These are phyloP conservation scores for Sinocyclocheilus maitianheensis DNA, from an alignment of 2,113 vertebrate genomes.

Conservation along the genomic window DNA sequence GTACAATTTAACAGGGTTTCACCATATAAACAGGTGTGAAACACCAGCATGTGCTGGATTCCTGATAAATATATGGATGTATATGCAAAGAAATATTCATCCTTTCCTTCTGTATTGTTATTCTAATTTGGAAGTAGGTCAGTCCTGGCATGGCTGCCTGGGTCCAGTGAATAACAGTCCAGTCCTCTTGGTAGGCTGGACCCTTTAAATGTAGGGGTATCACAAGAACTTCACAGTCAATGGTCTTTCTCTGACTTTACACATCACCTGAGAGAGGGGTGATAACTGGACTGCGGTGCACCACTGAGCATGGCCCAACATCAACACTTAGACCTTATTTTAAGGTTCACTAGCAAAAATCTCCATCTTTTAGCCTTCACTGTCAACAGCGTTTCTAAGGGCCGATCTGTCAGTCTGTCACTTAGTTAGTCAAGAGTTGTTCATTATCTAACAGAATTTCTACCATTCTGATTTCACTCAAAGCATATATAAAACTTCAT, in stretches of 20 bases:
- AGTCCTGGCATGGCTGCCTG: not conserved
- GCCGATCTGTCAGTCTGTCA: not conserved
- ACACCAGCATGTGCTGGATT: not conserved
- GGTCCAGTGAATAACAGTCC: not conserved
- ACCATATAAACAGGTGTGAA: too few species aligned
- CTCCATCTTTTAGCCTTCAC: not conserved
- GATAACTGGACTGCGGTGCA: slow-evolving; percentile 39
- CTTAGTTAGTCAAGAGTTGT: not conserved
- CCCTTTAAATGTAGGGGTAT: not conserved
- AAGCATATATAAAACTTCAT: too few species aligned
- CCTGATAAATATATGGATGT: not conserved
- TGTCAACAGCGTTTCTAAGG: not conserved
- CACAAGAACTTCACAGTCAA: not conserved
- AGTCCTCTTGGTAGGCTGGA: too few species aligned
- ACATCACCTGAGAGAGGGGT: not conserved
- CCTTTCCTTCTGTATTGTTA: slow-evolving; percentile 29
- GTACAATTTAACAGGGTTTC: too few species aligned
- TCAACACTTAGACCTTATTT: slow-evolving; percentile 42
- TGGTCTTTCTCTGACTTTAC: not conserved
- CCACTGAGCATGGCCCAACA: slow-evolving; percentile 5
- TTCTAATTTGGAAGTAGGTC: slow-evolving; percentile 52
- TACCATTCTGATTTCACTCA: too few species aligned
- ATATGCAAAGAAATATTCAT: slow-evolving; percentile 46
- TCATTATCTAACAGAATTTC: too few species aligned
- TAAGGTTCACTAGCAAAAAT: slow-evolving; percentile 28